Evolutionary conservation across 2,888 invertebrate species (phyloP), one percentile per base, ranked within the genome.

Genomic region (Nomada flava): DNA sequence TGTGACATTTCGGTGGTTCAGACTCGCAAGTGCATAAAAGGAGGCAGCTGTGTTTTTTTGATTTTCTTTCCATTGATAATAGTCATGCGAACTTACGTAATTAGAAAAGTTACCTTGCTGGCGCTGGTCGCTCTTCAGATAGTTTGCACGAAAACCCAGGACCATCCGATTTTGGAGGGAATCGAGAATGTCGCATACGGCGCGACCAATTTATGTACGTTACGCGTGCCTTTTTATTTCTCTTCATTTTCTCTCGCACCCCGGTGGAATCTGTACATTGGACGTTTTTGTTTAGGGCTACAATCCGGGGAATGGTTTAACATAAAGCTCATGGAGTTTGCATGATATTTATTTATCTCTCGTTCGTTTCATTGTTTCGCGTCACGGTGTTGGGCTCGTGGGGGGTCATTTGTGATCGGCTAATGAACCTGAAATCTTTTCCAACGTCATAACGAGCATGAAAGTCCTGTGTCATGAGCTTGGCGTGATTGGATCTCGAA

Each of bases 181-280:
- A 91, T 93, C 44, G 91, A 88, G 15, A 92, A 91, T 57, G 92
- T 90, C 29, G 92, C 93, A 0, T 87, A 85, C 4, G 90, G 88
- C 59, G 92, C 93, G 4, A 90, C 91, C 2, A 91, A 91, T 87
- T 91, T 92, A 68, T 77, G 93, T 93, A 83, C 89, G 93, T 60
- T 7, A 3, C 47, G 36, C 7, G 9, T 36, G 36, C 1, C 4
- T 5, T 91, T 59, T 67, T 26, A 15, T 68, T 26, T n/a, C 9
- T 52, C 47, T 50, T 29, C 44, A 44, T 44, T 44, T 44, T 11
- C 9, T 11, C 47, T 11, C 47, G 47, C 47, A 3, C 3, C 15
- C 15, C 15, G 3, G 2, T 47, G 47, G 47, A 47, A 47, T 47
- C 10, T 36, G 36, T 15, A 15, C 47, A 2, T n/a, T 67, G 7